phyloP scores from a whole-genome alignment of 2,113 vertebrate genomes.

The Cichladusa arquata region DNA sequence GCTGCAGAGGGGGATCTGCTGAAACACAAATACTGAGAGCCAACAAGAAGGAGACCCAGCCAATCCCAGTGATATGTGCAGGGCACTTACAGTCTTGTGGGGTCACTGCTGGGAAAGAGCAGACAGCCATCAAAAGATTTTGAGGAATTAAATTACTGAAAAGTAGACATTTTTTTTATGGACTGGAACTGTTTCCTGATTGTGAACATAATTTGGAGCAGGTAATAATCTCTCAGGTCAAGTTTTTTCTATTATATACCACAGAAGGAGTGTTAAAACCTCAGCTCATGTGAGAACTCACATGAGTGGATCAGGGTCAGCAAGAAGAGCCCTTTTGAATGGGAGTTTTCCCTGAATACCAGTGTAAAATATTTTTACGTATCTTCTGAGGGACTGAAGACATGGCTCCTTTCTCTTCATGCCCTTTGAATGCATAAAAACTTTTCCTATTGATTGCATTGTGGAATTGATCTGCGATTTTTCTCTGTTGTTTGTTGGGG shows the following conservation, averaged over 20 bases:
- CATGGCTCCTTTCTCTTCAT: neutral
- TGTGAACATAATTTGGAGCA: neutral
- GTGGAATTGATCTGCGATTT: neutral
- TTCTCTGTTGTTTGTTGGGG: rapidly evolving
- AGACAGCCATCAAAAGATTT: neutral
- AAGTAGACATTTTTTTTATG: neutral
- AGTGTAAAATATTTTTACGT: neutral
- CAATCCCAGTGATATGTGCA: neutral
- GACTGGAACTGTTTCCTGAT: neutral
- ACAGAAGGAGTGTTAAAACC: neutral
- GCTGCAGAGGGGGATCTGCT: neutral
- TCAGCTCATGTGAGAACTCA: neutral
- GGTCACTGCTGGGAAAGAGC: neutral
- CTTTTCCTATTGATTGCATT: neutral
- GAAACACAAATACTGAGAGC: neutral
- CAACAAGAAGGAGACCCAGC: neutral
- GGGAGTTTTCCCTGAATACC: neutral
- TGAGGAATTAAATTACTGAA: neutral
- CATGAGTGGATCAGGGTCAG: rapidly evolving
- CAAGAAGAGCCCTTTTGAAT: neutral
- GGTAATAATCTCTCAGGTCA: neutral
- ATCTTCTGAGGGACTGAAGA: neutral
- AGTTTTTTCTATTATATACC: neutral
- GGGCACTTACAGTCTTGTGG: neutral
- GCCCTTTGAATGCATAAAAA: neutral